These are phyloP conservation scores for Epinotia ramella DNA, from an alignment of 2,888 invertebrate genomes.

Conservation along the genomic window DNA sequence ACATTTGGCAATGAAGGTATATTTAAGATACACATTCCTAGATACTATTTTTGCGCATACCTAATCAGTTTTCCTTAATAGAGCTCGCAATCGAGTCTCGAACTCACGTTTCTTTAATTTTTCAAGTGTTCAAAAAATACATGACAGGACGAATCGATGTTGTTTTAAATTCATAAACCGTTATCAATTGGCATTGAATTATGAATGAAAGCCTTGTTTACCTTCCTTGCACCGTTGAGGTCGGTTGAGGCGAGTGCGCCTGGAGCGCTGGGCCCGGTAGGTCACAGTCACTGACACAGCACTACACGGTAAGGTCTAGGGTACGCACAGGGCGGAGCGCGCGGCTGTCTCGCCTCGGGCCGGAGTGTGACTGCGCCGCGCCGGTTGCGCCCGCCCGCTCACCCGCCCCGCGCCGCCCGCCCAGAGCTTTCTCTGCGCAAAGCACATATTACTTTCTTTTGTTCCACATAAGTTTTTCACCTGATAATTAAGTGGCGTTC, in stretches of 20 bases:
- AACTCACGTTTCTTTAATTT: background rate
- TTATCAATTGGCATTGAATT: constrained; percentile 47
- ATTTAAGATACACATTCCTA: too few species aligned
- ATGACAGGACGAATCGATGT: constrained; percentile 11
- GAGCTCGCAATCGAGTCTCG: background rate
- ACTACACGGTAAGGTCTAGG: constrained; percentile 28
- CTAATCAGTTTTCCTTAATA: background rate
- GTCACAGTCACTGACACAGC: constrained; percentile 44
- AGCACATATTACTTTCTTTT: constrained; percentile 56
- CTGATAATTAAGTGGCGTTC: constrained; percentile 1
- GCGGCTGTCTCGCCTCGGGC: constrained; percentile 48
- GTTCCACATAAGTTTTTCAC: constrained; percentile 33
- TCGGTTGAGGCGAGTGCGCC: constrained; percentile 5
- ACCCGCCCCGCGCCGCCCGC: constrained; percentile 71
- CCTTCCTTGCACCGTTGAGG: constrained; percentile 36
- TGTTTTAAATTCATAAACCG: constrained; percentile 33
- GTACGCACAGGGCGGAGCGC: constrained; percentile 45
- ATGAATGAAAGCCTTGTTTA: constrained; percentile 64
- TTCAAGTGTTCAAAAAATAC: background rate
- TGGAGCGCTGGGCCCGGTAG: background rate
- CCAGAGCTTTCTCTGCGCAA: constrained; percentile 82
- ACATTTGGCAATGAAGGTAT: too few species aligned
- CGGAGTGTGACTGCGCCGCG: constrained; percentile 70
- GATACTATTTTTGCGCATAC: too few species aligned
- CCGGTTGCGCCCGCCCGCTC: constrained; percentile 79